Evolutionary conservation across 2,888 invertebrate species (phyloP), one percentile per base, ranked within the genome.

Genomic region (Orthosia gracilis): DNA sequence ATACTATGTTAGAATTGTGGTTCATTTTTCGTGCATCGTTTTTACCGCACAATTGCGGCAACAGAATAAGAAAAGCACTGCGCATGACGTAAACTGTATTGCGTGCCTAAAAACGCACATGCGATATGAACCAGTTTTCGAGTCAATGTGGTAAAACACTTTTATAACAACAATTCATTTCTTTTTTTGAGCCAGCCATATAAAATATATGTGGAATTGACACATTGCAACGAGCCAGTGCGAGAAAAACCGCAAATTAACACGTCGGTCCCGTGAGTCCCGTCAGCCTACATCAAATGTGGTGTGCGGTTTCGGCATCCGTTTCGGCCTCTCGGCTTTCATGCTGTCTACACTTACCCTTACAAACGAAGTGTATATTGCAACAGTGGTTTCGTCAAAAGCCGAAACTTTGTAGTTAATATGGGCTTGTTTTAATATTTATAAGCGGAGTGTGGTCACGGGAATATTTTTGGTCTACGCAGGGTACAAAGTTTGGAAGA

Each of bases 361-460:
- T 76, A 84, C 26, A 71, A 58, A 73, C 70, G 65, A 76, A 73
- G 63, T 75, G 55, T 85, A 74, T 73, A 82, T 80, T 64, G 71
- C 71, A 71, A 63, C 63, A 59, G 80, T 75, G 81, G 83, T 83
- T 81, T 78, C 68, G 61, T 73, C 81, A 78, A 83, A 82, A 80
- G 75, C 76, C 58, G 13, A 87, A 80, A 85, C 76, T 85, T 87
- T 80, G 76, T 80, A 69, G 73, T 74, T 84, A 72, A 76, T 87
- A 82, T 63, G 78, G 76, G 64, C 40, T 74, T 66, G 82, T 83
- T 87, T 78, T 74, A 85, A 73, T 80, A 83, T 84, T 76, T 73
- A 67, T 55, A 61, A 67, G 59, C 69, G 4, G 57, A 80, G 66
- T 86, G 81, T 69, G 82, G 87, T 83, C 61, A 58, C 45, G 26